Evolutionary conservation across 2,888 invertebrate species (phyloP).

Genomic region (Dromius quadrimaculatus): DNA sequence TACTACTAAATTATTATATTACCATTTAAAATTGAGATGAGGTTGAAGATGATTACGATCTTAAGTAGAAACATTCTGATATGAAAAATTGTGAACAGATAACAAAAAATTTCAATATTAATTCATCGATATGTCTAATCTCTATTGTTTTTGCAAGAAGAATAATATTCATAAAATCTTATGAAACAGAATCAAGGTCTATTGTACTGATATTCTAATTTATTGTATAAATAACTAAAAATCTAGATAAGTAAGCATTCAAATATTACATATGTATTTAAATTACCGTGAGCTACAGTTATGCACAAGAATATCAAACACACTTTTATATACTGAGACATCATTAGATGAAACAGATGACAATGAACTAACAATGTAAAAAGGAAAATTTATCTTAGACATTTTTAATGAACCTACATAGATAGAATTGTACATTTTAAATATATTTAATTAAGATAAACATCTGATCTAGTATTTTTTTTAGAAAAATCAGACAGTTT

Average conservation of each 20-base stretch:
- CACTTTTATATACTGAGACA: conserved; percentile 1
- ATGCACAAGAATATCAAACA: conserved; percentile 15
- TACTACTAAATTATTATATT: too few species aligned
- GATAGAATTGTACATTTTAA: not conserved
- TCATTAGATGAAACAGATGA: conserved; percentile 14
- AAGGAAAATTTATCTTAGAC: conserved; percentile 4
- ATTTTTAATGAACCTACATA: conserved; percentile 10
- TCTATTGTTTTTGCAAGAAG: not conserved
- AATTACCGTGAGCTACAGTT: conserved; percentile 6
- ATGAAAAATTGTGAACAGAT: not conserved
- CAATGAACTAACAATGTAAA: not conserved
- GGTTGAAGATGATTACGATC: not conserved
- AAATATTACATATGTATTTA: not conserved
- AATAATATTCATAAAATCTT: not conserved
- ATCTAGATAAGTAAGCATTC: not conserved
- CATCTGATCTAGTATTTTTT: too few species aligned
- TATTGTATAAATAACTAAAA: not conserved
- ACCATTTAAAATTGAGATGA: conserved; percentile 3
- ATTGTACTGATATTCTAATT: not conserved
- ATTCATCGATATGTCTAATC: not conserved
- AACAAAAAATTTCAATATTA: not conserved
- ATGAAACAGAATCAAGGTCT: conserved; percentile 11
- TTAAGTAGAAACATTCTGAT: not conserved
- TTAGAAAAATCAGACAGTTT: too few species aligned
- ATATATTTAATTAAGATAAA: conserved; percentile 9